Evolutionary conservation across 2,113 vertebrate species (phyloP), one percentile per base, ranked within the genome.

Genomic region (Argyrosomus japonicus): DNA sequence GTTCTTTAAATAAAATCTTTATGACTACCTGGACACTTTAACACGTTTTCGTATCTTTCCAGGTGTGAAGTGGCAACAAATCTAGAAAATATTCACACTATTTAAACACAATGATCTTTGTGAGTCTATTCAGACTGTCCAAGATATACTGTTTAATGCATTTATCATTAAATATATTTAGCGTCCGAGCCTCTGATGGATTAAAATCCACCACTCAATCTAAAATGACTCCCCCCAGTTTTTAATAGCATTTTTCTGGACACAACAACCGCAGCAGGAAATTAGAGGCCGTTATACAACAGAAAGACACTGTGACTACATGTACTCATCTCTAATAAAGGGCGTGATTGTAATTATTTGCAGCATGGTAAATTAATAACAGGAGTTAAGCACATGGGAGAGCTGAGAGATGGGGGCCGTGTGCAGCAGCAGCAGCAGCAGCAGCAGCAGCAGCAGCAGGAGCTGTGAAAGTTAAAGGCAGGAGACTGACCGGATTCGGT

Each of bases 311-410:
- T 25, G 13, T 70, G 77, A 64, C 62, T 81, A 50, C 73, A 79
- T 82, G 50, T 69, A 27, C 72, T 82, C 65, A 64, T 80, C 84
- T 83, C 53, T 68, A 82, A 82, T 70, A 84, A 83, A 85, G 76
- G 50, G 61, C 32, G 65, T 67, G 74, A 79, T 82, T 90, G 83
- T 87, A 67, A 89, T 91, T 89, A 84, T 87, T 83, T 91, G 70
- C 76, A 58, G 81, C 82, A 65, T 13, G 70, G 60, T 87, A 48
- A 89, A 93, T 93, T 85, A 89, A 88, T 84, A 83, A 84, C 68
- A 57, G 58, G 64, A 78, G 67, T 72, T 75, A 81, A 84, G 77
- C 80, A 68, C 68, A 58, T 63, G 68, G 78, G 76, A 82, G 80
- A 74, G 78, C 78, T 61, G 64, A 73, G 65, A 40, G 36, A 40